Percentiles rank a stretch among this genome's conserved stretches.
These are phyloP conservation scores for Heterodera schachtii DNA, from an alignment of 1,140 invertebrate genomes.

Conservation along the genomic window DNA sequence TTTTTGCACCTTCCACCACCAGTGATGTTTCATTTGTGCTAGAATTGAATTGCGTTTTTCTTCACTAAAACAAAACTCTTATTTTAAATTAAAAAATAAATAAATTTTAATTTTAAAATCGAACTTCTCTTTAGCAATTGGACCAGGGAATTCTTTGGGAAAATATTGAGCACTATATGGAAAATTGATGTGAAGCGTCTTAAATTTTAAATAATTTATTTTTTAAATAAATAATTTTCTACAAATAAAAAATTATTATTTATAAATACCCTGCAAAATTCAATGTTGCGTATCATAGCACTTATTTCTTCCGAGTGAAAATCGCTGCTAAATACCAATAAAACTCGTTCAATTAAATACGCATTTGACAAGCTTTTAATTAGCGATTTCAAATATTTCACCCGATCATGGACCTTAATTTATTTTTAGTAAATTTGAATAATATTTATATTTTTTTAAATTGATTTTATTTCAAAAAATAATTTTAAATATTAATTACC, in stretches of 20 bases:
- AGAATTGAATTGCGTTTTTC: constrained; percentile 95
- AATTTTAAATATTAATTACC: constrained; percentile 35
- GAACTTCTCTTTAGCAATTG: constrained; percentile 80
- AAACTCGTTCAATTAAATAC: constrained; percentile 80
- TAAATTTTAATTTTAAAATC: constrained; percentile 68
- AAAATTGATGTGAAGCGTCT: constrained; percentile 91
- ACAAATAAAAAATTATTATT: too few species aligned
- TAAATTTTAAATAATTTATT: constrained; percentile 29
- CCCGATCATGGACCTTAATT: constrained; percentile 66
- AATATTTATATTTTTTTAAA: not conserved
- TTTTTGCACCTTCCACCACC: constrained; percentile 88
- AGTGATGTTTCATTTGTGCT: constrained; percentile 97
- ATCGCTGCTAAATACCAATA: constrained; percentile 97
- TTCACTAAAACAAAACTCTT: constrained; percentile 84
- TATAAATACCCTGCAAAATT: constrained; percentile 72
- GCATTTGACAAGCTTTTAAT: constrained; percentile 88
- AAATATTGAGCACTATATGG: constrained; percentile 92
- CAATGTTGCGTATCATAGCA: constrained; percentile 81
- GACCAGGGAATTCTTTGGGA: constrained; percentile 85
- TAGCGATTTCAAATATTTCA: constrained; percentile 88
- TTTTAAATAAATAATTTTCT: too few species aligned
- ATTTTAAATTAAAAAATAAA: constrained; percentile 73
- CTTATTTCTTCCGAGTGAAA: constrained; percentile 89
- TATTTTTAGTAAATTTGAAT: not conserved
- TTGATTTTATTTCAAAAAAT: not conserved